These are phyloP conservation scores for Rhopilema esculentum DNA, from an alignment of 30 jellyfish, hydroid and myxozoan species.

Conservation along the genomic window DNA sequence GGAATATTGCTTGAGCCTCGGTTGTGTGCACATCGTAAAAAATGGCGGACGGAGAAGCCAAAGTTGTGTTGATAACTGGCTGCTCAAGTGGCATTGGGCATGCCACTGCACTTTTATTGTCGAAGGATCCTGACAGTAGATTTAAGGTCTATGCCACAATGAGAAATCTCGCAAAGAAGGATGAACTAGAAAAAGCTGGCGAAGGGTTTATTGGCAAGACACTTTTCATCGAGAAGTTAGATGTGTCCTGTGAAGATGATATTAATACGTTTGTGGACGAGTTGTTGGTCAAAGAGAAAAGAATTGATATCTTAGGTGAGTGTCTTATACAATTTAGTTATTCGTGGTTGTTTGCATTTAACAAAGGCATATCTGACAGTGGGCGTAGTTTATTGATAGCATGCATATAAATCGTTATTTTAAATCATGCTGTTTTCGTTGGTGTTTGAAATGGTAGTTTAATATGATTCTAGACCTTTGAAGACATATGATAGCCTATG, in stretches of 20 bases:
- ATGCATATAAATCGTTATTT: too few relatives aligned
- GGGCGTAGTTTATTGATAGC: too few relatives aligned
- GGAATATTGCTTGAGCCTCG: not conserved
- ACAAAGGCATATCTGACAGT: too few relatives aligned
- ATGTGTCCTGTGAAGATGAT: constrained; percentile 11
- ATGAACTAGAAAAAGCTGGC: not conserved
- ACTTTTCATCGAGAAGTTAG: constrained; percentile 7
- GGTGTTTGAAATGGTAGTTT: too few relatives aligned
- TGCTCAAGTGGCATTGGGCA: constrained; percentile 55
- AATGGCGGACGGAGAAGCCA: constrained; percentile 8
- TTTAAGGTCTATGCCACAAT: constrained; percentile 25
- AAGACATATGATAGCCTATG: too few relatives aligned
- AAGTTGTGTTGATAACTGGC: constrained; percentile 46
- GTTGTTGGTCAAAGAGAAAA: not conserved
- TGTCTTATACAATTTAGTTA: too few relatives aligned
- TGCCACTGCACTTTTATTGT: constrained; percentile 27
- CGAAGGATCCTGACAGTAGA: constrained; percentile 25
- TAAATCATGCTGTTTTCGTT: too few relatives aligned
- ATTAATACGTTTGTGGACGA: not conserved
- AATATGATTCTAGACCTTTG: too few relatives aligned
- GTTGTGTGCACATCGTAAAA: not conserved
- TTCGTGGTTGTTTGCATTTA: not conserved
- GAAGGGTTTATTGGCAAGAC: not conserved
- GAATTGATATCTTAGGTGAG: constrained; percentile 32
- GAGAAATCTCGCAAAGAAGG: constrained; percentile 25